Evolutionary conservation across 1,140 invertebrate species (phyloP).

Genomic region (Fopius arisanus): DNA sequence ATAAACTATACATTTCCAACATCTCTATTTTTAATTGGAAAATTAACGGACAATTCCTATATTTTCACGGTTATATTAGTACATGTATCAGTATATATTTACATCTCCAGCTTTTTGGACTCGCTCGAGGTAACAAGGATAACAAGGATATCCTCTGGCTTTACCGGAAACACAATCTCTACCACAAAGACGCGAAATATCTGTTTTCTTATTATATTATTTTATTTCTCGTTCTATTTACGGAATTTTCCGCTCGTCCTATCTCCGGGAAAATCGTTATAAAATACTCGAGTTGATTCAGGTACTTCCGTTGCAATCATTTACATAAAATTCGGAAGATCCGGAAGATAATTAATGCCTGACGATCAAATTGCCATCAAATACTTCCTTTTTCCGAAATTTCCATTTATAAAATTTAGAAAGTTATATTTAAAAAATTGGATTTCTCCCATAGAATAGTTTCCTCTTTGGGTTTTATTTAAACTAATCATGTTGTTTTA

Average conservation of each 20-base stretch:
- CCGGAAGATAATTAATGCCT: too few species aligned
- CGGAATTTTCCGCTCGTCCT: background rate
- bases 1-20: too few species aligned
- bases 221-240: background rate
- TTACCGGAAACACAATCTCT: slow-evolving; percentile 12
- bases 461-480: too few species aligned
- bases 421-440: too few species aligned
- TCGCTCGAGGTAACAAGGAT: slow-evolving; percentile 38
- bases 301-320: too few species aligned
- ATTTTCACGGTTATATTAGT: slow-evolving; percentile 26
- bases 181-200: slow-evolving; percentile 9
- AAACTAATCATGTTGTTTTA: too few species aligned
- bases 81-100: slow-evolving; percentile 18
- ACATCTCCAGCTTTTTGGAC: slow-evolving; percentile 10
- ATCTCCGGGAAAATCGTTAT: background rate
- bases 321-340: too few species aligned
- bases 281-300: background rate
- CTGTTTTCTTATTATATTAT: background rate
- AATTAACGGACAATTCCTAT: background rate
- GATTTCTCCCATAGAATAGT: too few species aligned
- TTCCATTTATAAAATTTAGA: too few species aligned
- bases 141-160: slow-evolving; percentile 34
- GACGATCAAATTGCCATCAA: too few species aligned
- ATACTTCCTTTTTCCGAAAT: too few species aligned
- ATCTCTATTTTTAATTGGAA: too few species aligned